These are phyloP conservation scores for Poecile atricapillus DNA, from an alignment of 2,113 vertebrate species.

Conservation along the genomic window DNA sequence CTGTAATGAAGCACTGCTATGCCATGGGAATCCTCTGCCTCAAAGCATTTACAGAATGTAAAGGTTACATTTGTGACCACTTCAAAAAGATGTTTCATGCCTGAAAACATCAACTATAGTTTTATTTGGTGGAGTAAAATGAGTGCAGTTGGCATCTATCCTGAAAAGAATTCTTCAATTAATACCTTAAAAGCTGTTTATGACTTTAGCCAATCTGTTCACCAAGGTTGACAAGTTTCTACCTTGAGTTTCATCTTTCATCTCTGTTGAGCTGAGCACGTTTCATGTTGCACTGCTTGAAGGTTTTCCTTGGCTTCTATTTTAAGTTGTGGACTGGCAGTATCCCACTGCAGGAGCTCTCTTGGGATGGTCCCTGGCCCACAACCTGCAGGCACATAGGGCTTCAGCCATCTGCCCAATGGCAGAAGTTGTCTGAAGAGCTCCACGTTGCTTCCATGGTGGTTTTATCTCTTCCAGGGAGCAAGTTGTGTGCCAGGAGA, in stretches of 20 bases:
- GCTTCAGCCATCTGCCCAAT: not conserved
- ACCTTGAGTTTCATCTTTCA: not conserved
- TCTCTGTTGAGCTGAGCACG: not conserved
- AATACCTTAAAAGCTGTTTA: not conserved
- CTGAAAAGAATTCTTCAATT: not conserved
- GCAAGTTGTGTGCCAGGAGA: not conserved
- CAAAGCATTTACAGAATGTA: not conserved
- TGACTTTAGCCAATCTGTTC: not conserved
- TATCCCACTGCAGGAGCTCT: not conserved
- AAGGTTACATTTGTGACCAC: not conserved
- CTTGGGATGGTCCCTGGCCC: not conserved
- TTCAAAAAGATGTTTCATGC: not conserved
- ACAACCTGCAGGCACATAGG: accelerated
- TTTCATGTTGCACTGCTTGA: not conserved
- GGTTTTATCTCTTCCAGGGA: not conserved
- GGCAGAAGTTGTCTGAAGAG: not conserved
- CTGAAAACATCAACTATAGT: not conserved
- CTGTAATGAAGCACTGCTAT: not conserved
- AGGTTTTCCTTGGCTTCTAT: not conserved
- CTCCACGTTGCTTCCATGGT: not conserved
- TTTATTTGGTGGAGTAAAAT: not conserved
- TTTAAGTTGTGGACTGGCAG: not conserved
- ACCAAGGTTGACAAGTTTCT: not conserved
- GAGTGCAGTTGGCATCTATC: not conserved
- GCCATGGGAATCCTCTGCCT: not conserved